phyloP scores from a whole-genome alignment of 2,797 vertebrate species.

The Anolis apletophallus region DNA sequence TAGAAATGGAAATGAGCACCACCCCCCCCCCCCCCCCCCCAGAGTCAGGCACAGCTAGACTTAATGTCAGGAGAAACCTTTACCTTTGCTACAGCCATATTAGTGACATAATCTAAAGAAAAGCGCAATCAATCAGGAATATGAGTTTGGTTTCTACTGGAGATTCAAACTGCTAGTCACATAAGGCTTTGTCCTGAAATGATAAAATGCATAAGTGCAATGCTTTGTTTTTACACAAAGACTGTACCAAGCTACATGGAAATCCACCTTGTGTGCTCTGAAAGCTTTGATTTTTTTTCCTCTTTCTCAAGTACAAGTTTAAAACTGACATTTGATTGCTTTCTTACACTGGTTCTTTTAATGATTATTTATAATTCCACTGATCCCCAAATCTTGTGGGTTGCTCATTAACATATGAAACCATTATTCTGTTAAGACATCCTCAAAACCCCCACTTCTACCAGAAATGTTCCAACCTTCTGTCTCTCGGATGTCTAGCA shows the following conservation, averaged over 20 bases:
- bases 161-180: constrained; percentile 10
- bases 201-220: constrained; percentile 19
- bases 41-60: too few species aligned
- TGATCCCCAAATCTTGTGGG: constrained; percentile 5
- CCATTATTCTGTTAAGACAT: not conserved
- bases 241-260: not conserved
- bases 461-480: constrained; percentile 83
- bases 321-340: constrained; percentile 32
- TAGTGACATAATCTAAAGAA: constrained; percentile 16
- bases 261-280: not conserved
- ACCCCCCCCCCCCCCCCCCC: too few species aligned
- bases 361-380: constrained; percentile 44
- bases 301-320: constrained; percentile 34
- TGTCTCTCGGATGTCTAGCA: constrained; percentile 94
- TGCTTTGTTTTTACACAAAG: constrained; percentile 38
- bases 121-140: not conserved
- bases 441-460: not conserved
- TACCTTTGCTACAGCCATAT: not conserved
- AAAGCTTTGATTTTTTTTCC: constrained; percentile 26
- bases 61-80: too few species aligned
- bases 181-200: constrained; percentile 25
- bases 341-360: constrained; percentile 30
- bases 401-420: not conserved
- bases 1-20: too few species aligned
- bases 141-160: not conserved